Evolutionary conservation across 2,888 invertebrate genomes (phyloP), one percentile per base, ranked within the genome.

Genomic region (Sphecodes monilicornis): DNA sequence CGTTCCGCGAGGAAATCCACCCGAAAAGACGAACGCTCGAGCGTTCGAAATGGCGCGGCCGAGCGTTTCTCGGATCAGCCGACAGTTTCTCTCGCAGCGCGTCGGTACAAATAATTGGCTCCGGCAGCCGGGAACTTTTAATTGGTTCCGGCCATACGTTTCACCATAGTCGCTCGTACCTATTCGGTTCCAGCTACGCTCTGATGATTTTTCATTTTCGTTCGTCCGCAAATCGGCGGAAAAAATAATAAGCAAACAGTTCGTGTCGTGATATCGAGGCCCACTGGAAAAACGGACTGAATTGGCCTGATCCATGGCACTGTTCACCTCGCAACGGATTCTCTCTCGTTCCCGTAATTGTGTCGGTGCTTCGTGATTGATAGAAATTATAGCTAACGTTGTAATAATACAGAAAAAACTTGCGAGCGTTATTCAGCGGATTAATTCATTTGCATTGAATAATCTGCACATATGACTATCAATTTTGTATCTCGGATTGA

Each of bases 81-180:
- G n/a, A 22, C 11, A 79, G 72, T 70, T 83, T 39, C 79, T 64
- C 57, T n/a, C 11, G 26, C 2, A 76, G 73, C 82, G 69, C 76
- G 46, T 73, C 83, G 74, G 82, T 78, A 86, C 76, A 84, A 77
- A 82, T 90, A 90, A 90, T 90, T 90, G 90, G 88, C 85, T 86
- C 76, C 72, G 84, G 80, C 78, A 77, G 73, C 74, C 82, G 82
- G 77, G 76, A 90, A 90, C 89, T 90, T 90, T 90, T 90, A 90
- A 90, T 90, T 90, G 90, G 88, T 88, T 89, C 78, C 78, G 77
- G 57, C 77, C 76, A 76, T 64, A 72, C 80, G 84, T 77, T 79
- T 70, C 72, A 73, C 60, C 64, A 36, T 43, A 36, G 54, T 36
- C 75, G 75, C 26, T n/a, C 46, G 39, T 8, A 66, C 75, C 13